Conservation (phyloP, 2,797 vertebrate genomes). For the Champsocephalus esox region DNA sequence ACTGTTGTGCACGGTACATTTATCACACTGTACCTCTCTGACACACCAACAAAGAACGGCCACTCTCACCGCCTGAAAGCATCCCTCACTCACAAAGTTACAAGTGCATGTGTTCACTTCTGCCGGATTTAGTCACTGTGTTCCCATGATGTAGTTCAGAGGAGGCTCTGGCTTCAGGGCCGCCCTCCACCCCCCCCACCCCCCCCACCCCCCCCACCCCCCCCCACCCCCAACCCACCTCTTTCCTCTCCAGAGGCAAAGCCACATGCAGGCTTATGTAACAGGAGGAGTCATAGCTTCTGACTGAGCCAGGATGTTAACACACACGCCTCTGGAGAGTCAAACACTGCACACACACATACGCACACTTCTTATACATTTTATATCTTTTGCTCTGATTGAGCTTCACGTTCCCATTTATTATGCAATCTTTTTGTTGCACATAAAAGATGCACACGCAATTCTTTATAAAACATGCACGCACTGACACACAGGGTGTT, state of each 20-base stretch:
- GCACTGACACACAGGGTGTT: conserved; percentile 25
- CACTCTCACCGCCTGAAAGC: conserved; percentile 41
- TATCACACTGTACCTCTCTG: conserved; percentile 47
- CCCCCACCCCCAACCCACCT: neutral
- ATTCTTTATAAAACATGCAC: conserved; percentile 22
- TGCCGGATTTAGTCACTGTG: conserved; percentile 61
- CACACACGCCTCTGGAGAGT: conserved; percentile 51
- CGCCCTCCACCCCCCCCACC: neutral
- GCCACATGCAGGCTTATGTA: conserved; percentile 74
- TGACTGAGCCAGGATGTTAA: conserved; percentile 62
- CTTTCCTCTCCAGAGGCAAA: conserved; percentile 55
- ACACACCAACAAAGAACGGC: conserved; percentile 36
- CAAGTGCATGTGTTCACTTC: conserved; percentile 53
- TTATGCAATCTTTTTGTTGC: neutral
- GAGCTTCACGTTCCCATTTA: conserved; percentile 14
- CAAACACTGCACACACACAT: conserved; percentile 38
- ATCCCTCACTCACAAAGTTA: conserved; percentile 41
- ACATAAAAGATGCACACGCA: conserved; percentile 2
- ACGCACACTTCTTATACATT: conserved; percentile 22
- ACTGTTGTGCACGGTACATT: conserved; percentile 11
- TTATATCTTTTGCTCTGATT: conserved; percentile 31
- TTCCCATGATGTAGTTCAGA: conserved; percentile 57
- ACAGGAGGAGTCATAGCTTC: conserved; percentile 66
- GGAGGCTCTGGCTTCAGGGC: conserved; percentile 46
- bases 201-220: neutral